phyloP scores from a whole-genome alignment of 2,888 invertebrate species.

The Neoscelio sp. region DNA sequence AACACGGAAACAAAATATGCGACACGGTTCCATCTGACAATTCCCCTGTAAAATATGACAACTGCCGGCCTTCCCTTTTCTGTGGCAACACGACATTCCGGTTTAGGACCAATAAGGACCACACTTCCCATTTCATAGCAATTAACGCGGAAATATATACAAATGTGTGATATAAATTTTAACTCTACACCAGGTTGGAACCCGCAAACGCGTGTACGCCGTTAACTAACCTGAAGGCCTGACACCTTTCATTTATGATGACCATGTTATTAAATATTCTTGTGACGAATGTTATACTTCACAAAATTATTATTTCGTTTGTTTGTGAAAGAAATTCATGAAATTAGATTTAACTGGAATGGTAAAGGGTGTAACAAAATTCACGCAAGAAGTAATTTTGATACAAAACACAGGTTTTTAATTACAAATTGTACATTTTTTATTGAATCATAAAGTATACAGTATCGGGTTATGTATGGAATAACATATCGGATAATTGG shows the following conservation, averaged over 20 bases:
- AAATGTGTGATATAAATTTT: slow-evolving; percentile 72
- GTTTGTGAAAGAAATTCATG: not conserved
- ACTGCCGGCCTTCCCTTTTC: slow-evolving; percentile 26
- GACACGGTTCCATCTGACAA: slow-evolving; percentile 20
- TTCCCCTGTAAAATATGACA: slow-evolving; percentile 52
- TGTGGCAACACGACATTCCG: slow-evolving; percentile 12
- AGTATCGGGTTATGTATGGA: too few relatives aligned
- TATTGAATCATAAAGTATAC: too few relatives aligned
- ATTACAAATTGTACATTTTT: too few relatives aligned
- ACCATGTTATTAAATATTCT: slow-evolving; percentile 39
- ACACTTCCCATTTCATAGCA: slow-evolving; percentile 70
- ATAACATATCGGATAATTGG: too few relatives aligned
- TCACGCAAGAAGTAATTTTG: too few relatives aligned
- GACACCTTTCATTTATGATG: slow-evolving; percentile 44
- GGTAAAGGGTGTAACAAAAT: too few relatives aligned
- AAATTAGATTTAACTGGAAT: slow-evolving; percentile 27
- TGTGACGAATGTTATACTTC: slow-evolving; percentile 14
- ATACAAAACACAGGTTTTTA: too few relatives aligned
- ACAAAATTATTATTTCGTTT: slow-evolving; percentile 26
- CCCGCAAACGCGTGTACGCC: slow-evolving; percentile 8
- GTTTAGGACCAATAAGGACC: slow-evolving; percentile 13
- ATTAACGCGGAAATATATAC: slow-evolving; percentile 74
- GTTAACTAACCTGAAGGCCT: not conserved
- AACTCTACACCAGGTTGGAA: slow-evolving; percentile 15
- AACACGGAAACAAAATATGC: slow-evolving; percentile 19